Evolutionary conservation across 2,113 vertebrate species (phyloP), one percentile per base, ranked within the genome.

Genomic region (Ahaetulla prasina): DNA sequence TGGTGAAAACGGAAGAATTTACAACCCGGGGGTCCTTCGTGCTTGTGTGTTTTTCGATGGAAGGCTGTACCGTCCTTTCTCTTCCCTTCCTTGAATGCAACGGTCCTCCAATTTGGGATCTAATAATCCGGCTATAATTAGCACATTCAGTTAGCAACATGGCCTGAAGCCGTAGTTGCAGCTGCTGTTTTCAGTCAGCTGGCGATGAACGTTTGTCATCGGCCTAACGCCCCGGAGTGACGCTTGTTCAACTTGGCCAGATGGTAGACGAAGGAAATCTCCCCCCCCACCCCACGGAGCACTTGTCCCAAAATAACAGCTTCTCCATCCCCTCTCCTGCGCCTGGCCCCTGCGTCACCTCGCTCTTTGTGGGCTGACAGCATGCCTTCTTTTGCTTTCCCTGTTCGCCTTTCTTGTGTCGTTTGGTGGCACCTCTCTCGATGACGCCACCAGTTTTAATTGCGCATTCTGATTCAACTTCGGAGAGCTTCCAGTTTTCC

Each of bases 141-240:
- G 97, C 97, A 96, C 97, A 92, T 96, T 97, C 96, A 95, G 97
- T 96, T 98, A 97, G 98, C 98, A 98, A 98, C 96, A 96, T 98
- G 96, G 94, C 96, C 84, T 86, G n/a, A 92, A 93, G 87, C 30
- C 6, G 53, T 68, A 8, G 90, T 57, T 92, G 95, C 98, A 98
- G 97, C 98, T 98, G 98, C 97, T 97, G 89, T 96, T 96, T 94
- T 97, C 97, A 95, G 93, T 98, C 97, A 98, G 94, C 63, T 94
- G 95, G 87, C 49, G 88, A 89, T 87, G 47, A 3, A 25, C 89
- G 35, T 96, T 97, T 97, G 96, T 95, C 96, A 86, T 85, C 52
- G 3, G 27, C 86, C 49, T 45, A 0, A 93, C 68, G 12, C 94
- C 90, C 18, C 85, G 35, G 89, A 49, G 86, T 95, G 96, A 97